phyloP scores from a whole-genome alignment of 2,113 vertebrate species.

The Eira barbara region DNA sequence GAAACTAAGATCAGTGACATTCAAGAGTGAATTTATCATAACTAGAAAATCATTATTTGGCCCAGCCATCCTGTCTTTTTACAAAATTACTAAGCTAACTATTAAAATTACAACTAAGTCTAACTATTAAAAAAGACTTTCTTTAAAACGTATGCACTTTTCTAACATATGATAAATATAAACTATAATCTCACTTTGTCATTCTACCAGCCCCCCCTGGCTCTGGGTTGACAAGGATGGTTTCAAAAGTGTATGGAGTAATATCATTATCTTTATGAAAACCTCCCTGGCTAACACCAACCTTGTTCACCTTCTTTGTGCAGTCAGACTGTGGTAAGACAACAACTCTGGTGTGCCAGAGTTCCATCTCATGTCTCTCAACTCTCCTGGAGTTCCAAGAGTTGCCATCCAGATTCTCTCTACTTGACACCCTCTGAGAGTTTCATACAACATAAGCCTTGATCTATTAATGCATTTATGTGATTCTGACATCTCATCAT shows the following conservation, averaged over 20 bases:
- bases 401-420: not conserved
- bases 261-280: not conserved
- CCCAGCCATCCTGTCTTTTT: not conserved
- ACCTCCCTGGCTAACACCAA: not conserved
- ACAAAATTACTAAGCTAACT: not conserved
- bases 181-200: not conserved
- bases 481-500: not conserved
- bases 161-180: not conserved
- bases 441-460: not conserved
- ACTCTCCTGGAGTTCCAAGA: not conserved
- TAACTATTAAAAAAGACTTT: not conserved
- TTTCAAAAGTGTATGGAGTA: not conserved
- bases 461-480: not conserved
- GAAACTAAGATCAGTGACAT: not conserved
- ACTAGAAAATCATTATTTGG: not conserved
- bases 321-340: not conserved
- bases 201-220: not conserved
- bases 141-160: not conserved
- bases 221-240: not conserved
- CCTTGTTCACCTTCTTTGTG: not conserved
- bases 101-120: not conserved
- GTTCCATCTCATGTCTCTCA: not conserved
- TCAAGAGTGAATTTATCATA: not conserved
- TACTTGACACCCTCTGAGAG: not conserved
- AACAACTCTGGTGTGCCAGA: not conserved